These are phyloP conservation scores for Cacoxenus indagator DNA, from an alignment of 2,888 invertebrate genomes.

Conservation along the genomic window DNA sequence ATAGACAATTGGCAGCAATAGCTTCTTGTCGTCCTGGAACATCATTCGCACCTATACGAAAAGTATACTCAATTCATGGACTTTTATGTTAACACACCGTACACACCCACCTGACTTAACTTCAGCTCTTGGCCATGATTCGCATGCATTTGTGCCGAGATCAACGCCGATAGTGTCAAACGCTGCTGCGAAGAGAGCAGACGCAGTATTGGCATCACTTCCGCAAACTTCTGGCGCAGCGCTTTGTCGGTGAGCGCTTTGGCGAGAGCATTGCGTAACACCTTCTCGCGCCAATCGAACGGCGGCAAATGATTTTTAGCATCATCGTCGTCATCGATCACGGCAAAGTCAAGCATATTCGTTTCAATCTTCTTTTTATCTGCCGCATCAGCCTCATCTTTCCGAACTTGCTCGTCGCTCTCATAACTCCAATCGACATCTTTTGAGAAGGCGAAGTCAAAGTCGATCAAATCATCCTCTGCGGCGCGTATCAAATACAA, in stretches of 20 bases:
- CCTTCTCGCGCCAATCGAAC: slow-evolving; percentile 70
- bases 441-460: slow-evolving; percentile 62
- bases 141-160: slow-evolving; percentile 75
- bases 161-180: slow-evolving; percentile 75
- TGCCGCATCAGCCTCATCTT: background rate
- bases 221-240: slow-evolving; percentile 75
- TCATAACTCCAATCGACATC: slow-evolving; percentile 67
- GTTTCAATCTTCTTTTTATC: slow-evolving; percentile 39
- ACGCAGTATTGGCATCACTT: slow-evolving; percentile 77
- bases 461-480: slow-evolving; percentile 58
- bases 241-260: slow-evolving; percentile 75
- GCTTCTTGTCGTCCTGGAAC: slow-evolving; percentile 74
- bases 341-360: slow-evolving; percentile 54
- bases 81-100: background rate
- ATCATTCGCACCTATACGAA: slow-evolving; percentile 73
- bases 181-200: slow-evolving; percentile 77
- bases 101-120: slow-evolving; percentile 73
- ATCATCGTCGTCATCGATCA: slow-evolving; percentile 49
- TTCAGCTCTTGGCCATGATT: slow-evolving; percentile 73
- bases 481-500: slow-evolving; percentile 47
- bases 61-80: background rate
- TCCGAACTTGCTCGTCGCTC: slow-evolving; percentile 35
- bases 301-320: slow-evolving; percentile 50
- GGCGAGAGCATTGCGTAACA: slow-evolving; percentile 73
- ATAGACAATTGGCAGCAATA: slow-evolving; percentile 76